These are phyloP conservation scores for Cacoxenus indagator DNA, from an alignment of 2,888 invertebrate genomes.

Conservation along the genomic window DNA sequence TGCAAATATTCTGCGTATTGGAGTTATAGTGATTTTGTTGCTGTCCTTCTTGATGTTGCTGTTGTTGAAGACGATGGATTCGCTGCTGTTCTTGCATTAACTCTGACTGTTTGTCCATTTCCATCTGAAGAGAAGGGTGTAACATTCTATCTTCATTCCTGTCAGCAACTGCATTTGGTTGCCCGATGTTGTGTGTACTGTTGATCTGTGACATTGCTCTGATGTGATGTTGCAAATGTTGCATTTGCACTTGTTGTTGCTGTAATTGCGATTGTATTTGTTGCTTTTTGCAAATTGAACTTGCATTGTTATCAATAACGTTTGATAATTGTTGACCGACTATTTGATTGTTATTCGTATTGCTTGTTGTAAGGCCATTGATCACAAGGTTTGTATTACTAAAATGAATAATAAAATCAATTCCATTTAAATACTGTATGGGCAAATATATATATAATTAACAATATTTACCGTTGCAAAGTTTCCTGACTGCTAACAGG, in stretches of 20 bases:
- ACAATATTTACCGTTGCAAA: conserved; percentile 49
- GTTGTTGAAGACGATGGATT: conserved; percentile 26
- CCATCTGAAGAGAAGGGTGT: not conserved
- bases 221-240: conserved; percentile 25
- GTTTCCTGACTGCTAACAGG: conserved; percentile 28
- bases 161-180: not conserved
- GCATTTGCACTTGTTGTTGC: conserved; percentile 24
- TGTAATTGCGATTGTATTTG: conserved; percentile 26
- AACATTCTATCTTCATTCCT: not conserved
- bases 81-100: conserved; percentile 37
- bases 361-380: conserved; percentile 66
- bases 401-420: not conserved
- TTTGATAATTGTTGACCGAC: conserved; percentile 43
- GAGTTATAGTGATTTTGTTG: conserved; percentile 54
- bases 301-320: conserved; percentile 35
- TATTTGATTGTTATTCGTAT: conserved; percentile 39
- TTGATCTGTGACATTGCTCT: conserved; percentile 19
- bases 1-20: conserved; percentile 46
- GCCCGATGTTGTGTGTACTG: conserved; percentile 34
- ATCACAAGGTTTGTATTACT: conserved; percentile 60
- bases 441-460: not conserved
- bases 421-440: not conserved
- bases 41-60: conserved; percentile 43
- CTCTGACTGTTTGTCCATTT: conserved; percentile 27
- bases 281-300: conserved; percentile 38